Evolutionary conservation across 1,140 invertebrate genomes (phyloP).

Genomic region (Drosophila pandora): DNA sequence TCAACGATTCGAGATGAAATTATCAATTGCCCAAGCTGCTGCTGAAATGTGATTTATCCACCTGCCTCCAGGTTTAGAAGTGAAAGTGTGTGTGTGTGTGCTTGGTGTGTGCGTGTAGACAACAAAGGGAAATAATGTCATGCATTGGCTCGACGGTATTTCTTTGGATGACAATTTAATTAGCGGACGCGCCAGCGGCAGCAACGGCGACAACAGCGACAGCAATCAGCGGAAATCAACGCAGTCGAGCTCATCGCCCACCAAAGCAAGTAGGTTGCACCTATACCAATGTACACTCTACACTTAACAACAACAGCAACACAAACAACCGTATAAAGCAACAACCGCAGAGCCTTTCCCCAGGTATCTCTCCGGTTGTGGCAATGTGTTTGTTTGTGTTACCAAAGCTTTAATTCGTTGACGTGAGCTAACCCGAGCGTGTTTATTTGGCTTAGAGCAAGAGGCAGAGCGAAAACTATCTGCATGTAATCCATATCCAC

Average conservation of each 20-base stretch:
- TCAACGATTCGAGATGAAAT: constrained; percentile 57
- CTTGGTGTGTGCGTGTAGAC: constrained; percentile 33
- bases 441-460: constrained; percentile 61
- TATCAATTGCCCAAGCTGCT: constrained; percentile 50
- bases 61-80: constrained; percentile 16
- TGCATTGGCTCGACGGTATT: constrained; percentile 83
- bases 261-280: constrained; percentile 81
- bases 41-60: constrained; percentile 47
- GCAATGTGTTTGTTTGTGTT: constrained; percentile 3
- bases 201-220: constrained; percentile 75
- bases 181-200: constrained; percentile 80
- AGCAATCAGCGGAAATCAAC: constrained; percentile 78
- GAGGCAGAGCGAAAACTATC: constrained; percentile 34
- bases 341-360: constrained; percentile 8
- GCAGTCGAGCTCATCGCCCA: constrained; percentile 72
- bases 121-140: constrained; percentile 78
- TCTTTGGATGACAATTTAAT: constrained; percentile 83
- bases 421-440: constrained; percentile 65
- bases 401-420: constrained; percentile 39
- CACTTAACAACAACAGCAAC: not conserved
- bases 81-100: constrained; percentile 18
- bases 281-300: constrained; percentile 21
- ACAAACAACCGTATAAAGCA: constrained; percentile 6
- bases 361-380: not conserved
- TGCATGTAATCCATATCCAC: constrained; percentile 26